Evolutionary conservation across 2,888 invertebrate species (phyloP).

Genomic region (Sinodicranocentrus sp.): DNA sequence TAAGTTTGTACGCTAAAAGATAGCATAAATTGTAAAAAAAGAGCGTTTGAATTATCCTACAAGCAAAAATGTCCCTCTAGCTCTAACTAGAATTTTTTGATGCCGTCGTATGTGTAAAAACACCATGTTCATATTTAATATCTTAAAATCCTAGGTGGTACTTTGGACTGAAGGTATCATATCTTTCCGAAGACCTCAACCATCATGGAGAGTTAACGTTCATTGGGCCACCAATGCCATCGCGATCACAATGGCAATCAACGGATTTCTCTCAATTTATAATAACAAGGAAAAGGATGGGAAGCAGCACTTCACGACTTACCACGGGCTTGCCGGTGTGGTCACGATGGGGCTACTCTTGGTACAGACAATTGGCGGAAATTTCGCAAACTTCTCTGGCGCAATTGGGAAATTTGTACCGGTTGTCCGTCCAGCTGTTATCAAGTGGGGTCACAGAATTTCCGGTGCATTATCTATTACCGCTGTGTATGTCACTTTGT

Average conservation of each 20-base stretch:
- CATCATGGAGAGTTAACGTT: constrained; percentile 63
- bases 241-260: constrained; percentile 53
- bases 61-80: too few species aligned
- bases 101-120: too few species aligned
- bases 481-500: constrained; percentile 52
- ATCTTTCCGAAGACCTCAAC: constrained; percentile 62
- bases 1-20: constrained; percentile 61
- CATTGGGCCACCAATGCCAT: constrained; percentile 67
- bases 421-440: constrained; percentile 45
- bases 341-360: constrained; percentile 44
- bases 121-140: too few species aligned
- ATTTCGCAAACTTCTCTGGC: constrained; percentile 68
- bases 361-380: constrained; percentile 68
- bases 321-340: constrained; percentile 71
- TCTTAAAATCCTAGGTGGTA: constrained; percentile 54
- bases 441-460: constrained; percentile 70
- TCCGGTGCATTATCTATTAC: constrained; percentile 62
- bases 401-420: constrained; percentile 43
- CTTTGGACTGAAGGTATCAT: constrained; percentile 71
- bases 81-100: too few species aligned
- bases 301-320: constrained; percentile 70
- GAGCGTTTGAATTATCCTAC: too few species aligned
- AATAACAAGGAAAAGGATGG: constrained; percentile 66
- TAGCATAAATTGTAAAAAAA: too few species aligned
- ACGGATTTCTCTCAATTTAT: constrained; percentile 69